These are phyloP conservation scores for Thecocarcelia acutangulata DNA, from an alignment of 2,888 invertebrate species.

Conservation along the genomic window DNA sequence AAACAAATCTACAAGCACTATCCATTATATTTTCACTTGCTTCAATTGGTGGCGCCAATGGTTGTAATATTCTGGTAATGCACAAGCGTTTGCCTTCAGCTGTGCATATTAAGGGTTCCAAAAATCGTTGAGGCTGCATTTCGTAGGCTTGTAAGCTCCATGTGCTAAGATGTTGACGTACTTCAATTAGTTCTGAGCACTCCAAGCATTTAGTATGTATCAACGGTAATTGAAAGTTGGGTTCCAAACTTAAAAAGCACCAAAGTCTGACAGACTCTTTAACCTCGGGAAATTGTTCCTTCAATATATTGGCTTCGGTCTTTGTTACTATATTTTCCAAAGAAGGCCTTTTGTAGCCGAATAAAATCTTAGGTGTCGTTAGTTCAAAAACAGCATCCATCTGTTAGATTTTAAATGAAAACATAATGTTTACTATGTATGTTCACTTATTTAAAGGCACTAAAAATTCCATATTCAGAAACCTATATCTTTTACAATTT, in stretches of 20 bases:
- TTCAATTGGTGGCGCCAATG: constrained; percentile 82
- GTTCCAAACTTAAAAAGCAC: constrained; percentile 86
- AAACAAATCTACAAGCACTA: constrained; percentile 80
- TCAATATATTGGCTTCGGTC: constrained; percentile 73
- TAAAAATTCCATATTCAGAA: too few species aligned
- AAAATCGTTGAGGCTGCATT: constrained; percentile 79
- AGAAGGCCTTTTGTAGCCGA: constrained; percentile 85
- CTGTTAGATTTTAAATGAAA: constrained; percentile 82
- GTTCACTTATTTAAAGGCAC: too few species aligned
- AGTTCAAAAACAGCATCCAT: constrained; percentile 92
- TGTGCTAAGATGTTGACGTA: constrained; percentile 76
- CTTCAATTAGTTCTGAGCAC: constrained; percentile 82
- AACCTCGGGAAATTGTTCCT: constrained; percentile 79
- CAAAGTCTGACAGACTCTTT: constrained; percentile 83
- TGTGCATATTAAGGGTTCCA: constrained; percentile 82
- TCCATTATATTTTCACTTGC: constrained; percentile 81
- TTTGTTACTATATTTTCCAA: constrained; percentile 73
- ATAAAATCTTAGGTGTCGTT: constrained; percentile 86
- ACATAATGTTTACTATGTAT: too few species aligned
- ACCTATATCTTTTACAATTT: too few species aligned
- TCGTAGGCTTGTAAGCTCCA: constrained; percentile 78
- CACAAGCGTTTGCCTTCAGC: constrained; percentile 82
- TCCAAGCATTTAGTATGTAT: constrained; percentile 81
- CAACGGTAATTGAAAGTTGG: constrained; percentile 81
- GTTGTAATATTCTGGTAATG: constrained; percentile 81